Base-by-base conservation (phyloP, 2,888 invertebrate genomes). In the Copidosoma aretas region DNA sequence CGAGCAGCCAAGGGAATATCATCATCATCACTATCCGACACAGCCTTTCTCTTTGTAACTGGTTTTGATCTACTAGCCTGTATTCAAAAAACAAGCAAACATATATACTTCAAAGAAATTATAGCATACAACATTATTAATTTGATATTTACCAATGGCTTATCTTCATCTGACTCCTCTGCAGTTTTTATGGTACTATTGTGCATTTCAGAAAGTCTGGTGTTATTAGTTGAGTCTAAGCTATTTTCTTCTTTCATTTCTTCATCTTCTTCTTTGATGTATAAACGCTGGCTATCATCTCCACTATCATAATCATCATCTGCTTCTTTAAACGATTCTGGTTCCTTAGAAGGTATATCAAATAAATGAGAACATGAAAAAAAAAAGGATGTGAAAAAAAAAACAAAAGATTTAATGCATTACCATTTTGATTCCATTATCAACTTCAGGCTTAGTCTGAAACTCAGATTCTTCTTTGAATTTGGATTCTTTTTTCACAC, bases 1-100 rank as follows among this genome's bases (percentile, higher is more conserved):
- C 91, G 86, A 59, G 88, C 87, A 17, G 86, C 85, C 66, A 93
- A 83, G 22, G 93, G 93, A 46, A 87, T 77, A 80, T 92, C 91
- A 77, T 92, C 91, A 77, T 92, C 91, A 77, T 88, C 89, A 60
- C 90, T 90, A 77, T 77, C 77, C 14, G 77, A 77, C 61, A 83
- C 82, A 1, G 85, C 80, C 80, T 87, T 87, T 71, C 89, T 84
- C 75, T 88, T 86, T 24, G 75, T 70, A 17, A 74, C 77, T 17
- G 78, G 71, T 54, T 78, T 75, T 10, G 78, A 75, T 73, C 79
- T 76, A 56, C 72, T 68, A 60, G 71, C 75, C 83, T 83, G 59
- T 5, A 70, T 73, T 57, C 10, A 41, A 59, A 15, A 15, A n/a
- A 21, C 12, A 52, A 52, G 19, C 8, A 21, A 52, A 21, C 19